Percentiles rank a stretch among this genome's conserved stretches.
phyloP scores from a whole-genome alignment of 1,140 invertebrate genomes.

The Ruditapes philippinarum region DNA sequence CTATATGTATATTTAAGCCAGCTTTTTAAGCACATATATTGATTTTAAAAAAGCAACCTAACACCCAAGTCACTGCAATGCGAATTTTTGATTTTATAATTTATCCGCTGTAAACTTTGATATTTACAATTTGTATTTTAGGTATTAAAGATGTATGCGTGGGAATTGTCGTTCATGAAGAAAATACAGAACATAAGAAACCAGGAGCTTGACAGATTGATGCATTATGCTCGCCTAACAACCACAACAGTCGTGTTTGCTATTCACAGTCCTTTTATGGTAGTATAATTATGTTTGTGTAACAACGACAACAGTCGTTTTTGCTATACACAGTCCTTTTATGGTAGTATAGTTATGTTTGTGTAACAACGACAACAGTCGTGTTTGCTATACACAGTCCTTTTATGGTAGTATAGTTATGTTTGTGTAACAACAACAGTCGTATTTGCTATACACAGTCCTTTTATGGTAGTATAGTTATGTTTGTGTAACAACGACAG shows the following conservation, averaged over 20 bases:
- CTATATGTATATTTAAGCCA: no score
- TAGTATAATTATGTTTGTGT: conserved; percentile 85
- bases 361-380: no score
- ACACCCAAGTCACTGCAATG: no score
- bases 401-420: conserved; percentile 90
- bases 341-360: conserved; percentile 88
- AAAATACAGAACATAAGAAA: conserved; percentile 80
- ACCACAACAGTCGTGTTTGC: conserved; percentile 96
- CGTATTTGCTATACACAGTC: conserved; percentile 97
- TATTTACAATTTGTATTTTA: conserved; percentile 49
- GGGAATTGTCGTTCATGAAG: conserved; percentile 85
- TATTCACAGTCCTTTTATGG: conserved; percentile 96
- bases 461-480: conserved; percentile 91
- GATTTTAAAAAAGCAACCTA: no score
- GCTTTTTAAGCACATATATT: no score
- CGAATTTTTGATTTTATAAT: background rate
- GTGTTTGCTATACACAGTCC: conserved; percentile 98
- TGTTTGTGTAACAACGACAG: conserved; percentile 89
- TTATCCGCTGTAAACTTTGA: background rate
- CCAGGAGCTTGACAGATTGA: conserved; percentile 86
- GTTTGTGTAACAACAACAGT: no score
- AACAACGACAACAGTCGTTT: conserved; percentile 92
- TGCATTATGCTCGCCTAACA: conserved; percentile 84
- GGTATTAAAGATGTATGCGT: conserved; percentile 81
- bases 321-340: conserved; percentile 98